Percentiles rank a stretch among this genome's conserved stretches.
phyloP scores from a whole-genome alignment of 2,113 vertebrate species.

The Callocephalon fimbriatum region DNA sequence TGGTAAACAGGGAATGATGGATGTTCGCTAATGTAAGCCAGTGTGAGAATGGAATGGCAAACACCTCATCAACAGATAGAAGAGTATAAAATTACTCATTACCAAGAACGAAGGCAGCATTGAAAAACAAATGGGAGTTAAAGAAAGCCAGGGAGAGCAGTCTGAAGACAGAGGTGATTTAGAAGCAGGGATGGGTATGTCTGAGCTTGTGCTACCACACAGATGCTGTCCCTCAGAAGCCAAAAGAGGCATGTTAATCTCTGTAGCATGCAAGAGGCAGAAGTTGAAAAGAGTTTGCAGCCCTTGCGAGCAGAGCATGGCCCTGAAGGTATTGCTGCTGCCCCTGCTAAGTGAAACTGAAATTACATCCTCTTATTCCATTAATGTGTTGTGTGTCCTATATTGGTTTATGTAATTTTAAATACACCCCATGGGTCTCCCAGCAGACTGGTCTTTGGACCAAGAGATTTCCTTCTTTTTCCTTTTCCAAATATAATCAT shows the following conservation, averaged over 20 bases:
- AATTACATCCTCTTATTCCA: neutral
- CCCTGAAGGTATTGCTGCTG: neutral
- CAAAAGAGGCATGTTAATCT: neutral
- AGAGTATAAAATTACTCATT: constrained; percentile 8
- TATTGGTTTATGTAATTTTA: neutral
- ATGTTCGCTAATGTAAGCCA: neutral
- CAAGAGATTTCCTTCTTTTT: neutral
- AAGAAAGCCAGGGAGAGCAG: neutral
- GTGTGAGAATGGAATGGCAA: constrained; percentile 40
- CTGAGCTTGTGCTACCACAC: neutral
- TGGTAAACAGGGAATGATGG: constrained; percentile 22
- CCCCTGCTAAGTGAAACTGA: neutral
- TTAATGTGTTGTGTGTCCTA: neutral
- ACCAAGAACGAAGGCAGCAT: neutral
- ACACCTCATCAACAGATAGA: constrained; percentile 17
- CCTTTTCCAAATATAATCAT: neutral
- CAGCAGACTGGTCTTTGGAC: neutral
- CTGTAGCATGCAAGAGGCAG: neutral
- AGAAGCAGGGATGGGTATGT: neutral
- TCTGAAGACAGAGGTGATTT: neutral
- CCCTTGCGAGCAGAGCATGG: neutral
- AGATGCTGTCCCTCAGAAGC: neutral
- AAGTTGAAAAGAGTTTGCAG: neutral
- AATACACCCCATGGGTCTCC: neutral
- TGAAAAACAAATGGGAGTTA: neutral